A percentile compares a stretch with the other conserved stretches of the same genome.
Conservation (phyloP, 2,797 vertebrate genomes). For the Tympanoctomys barrerae region DNA sequence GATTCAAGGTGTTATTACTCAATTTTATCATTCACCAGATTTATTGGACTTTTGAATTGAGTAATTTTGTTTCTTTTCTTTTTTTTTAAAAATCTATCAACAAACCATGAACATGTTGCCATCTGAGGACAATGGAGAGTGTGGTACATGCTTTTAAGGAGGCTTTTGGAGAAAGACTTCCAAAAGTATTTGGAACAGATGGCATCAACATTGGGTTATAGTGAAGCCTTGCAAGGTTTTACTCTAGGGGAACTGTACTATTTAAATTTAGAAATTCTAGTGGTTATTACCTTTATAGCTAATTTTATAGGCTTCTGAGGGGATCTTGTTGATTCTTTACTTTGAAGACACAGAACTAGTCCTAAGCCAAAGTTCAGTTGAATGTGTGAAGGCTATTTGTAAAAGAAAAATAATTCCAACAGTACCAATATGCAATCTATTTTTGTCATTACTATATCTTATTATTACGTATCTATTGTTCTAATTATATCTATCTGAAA, state of each 20-base stretch:
- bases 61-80: slow-evolving; percentile 60
- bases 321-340: slow-evolving; percentile 22
- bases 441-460: background rate
- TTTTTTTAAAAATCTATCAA: background rate
- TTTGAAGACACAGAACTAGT: slow-evolving; percentile 13
- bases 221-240: background rate
- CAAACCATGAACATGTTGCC: slow-evolving; percentile 20
- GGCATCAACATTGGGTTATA: background rate
- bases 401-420: background rate
- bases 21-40: slow-evolving; percentile 60
- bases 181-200: background rate
- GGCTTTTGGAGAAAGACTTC: background rate
- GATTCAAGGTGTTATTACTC: slow-evolving; percentile 33
- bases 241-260: background rate
- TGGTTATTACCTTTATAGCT: slow-evolving; percentile 27
- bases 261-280: slow-evolving; percentile 29
- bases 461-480: slow-evolving; percentile 41
- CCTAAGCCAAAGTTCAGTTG: slow-evolving; percentile 51
- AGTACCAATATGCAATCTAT: background rate
- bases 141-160: background rate
- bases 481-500: slow-evolving; percentile 46
- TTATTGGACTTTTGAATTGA: slow-evolving; percentile 46
- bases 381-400: slow-evolving; percentile 46
- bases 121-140: background rate
- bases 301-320: background rate